These are phyloP conservation scores for Tetropium fuscum DNA, from an alignment of 2,888 invertebrate genomes.

Conservation along the genomic window DNA sequence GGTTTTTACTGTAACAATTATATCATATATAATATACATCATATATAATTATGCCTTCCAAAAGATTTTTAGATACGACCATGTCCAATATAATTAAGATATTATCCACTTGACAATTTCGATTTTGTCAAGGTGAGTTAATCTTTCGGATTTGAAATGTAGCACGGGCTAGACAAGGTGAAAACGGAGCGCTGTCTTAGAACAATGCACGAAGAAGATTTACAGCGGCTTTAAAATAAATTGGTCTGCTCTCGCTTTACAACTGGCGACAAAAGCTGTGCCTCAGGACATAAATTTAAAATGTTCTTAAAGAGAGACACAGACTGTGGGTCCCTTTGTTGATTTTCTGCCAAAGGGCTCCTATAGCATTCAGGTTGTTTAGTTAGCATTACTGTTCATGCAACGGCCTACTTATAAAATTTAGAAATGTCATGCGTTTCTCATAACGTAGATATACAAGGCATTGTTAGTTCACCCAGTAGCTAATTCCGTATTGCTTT, in stretches of 20 bases:
- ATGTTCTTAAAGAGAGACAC: slow-evolving; percentile 22
- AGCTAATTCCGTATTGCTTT: no score
- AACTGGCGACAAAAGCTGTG: slow-evolving; percentile 60
- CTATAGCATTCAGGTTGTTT: slow-evolving; percentile 1
- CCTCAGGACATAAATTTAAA: slow-evolving; percentile 58
- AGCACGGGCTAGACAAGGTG: slow-evolving; percentile 50
- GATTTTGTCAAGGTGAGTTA: slow-evolving; percentile 36
- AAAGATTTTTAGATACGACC: no score
- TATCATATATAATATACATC: no score
- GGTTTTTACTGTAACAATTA: slow-evolving; percentile 5
- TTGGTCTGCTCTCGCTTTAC: slow-evolving; percentile 57
- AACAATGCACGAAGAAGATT: slow-evolving; percentile 56
- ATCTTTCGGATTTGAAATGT: slow-evolving; percentile 49
- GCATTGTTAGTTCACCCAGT: no score
- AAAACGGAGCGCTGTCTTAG: slow-evolving; percentile 50
- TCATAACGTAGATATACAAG: no score
- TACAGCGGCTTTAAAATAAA: slow-evolving; percentile 60
- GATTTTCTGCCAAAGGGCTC: slow-evolving; percentile 14
- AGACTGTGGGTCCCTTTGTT: slow-evolving; percentile 19
- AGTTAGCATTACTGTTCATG: background rate
- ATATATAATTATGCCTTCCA: no score
- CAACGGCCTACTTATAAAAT: slow-evolving; percentile 9
- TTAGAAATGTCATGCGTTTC: no score
- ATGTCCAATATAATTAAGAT: no score
- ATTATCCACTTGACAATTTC: no score